phyloP scores from a whole-genome alignment of 2,797 vertebrate genomes.

The Diplodus sargus region DNA sequence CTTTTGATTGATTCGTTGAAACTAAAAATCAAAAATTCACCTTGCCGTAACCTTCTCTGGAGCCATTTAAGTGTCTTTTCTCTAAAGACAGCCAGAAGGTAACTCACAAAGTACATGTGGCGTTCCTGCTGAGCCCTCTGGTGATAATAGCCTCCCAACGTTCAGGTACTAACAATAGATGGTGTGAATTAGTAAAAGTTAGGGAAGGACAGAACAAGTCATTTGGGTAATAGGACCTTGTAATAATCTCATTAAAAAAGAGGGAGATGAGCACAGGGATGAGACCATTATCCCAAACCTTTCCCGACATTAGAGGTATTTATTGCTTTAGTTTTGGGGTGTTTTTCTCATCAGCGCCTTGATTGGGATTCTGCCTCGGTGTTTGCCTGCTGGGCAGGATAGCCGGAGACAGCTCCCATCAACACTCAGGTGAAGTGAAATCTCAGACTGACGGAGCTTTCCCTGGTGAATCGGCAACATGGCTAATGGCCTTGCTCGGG shows the following conservation, averaged over 20 bases:
- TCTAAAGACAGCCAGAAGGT: slow-evolving; percentile 18
- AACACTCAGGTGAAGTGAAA: slow-evolving; percentile 89
- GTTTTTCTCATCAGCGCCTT: slow-evolving; percentile 68
- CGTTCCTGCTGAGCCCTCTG: slow-evolving; percentile 47
- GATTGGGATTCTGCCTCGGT: slow-evolving; percentile 50
- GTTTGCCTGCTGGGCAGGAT: slow-evolving; percentile 41
- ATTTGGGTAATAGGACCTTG: slow-evolving; percentile 64
- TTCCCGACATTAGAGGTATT: slow-evolving; percentile 50
- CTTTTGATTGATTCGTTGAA: background rate
- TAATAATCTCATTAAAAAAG: slow-evolving; percentile 70
- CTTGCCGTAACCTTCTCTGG: slow-evolving; percentile 10
- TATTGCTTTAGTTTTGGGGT: slow-evolving; percentile 55
- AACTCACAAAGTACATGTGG: slow-evolving; percentile 37
- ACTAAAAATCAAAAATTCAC: background rate
- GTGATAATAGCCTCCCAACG: slow-evolving; percentile 53
- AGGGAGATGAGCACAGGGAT: slow-evolving; percentile 42
- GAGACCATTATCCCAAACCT: slow-evolving; percentile 51
- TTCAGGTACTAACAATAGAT: slow-evolving; percentile 54
- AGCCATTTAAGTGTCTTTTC: slow-evolving; percentile 2
- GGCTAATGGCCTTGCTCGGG: slow-evolving; percentile 87
- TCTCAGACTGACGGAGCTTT: slow-evolving; percentile 82
- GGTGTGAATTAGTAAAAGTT: slow-evolving; percentile 63
- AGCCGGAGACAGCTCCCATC: slow-evolving; percentile 73
- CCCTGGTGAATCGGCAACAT: slow-evolving; percentile 79
- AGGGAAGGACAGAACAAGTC: slow-evolving; percentile 53